Percentiles rank a stretch among this genome's conserved stretches.
phyloP scores from a whole-genome alignment of 2,797 vertebrate genomes.

The Loris lydekkerianus region DNA sequence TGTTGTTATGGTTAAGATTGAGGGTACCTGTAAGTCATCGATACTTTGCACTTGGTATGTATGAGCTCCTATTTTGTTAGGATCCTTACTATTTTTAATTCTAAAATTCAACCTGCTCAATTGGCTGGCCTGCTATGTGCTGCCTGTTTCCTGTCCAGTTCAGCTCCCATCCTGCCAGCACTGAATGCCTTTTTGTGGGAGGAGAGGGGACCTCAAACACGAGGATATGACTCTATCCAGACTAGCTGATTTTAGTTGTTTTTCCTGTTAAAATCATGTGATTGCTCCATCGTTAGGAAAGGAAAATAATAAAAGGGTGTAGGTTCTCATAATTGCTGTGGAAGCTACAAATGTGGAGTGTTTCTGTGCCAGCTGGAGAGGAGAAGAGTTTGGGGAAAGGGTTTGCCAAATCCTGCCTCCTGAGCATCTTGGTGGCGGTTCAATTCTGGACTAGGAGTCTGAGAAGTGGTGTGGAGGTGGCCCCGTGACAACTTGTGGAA shows the following conservation, averaged over 20 bases:
- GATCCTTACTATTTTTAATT: background rate
- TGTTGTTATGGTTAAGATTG: no score
- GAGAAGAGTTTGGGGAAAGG: background rate
- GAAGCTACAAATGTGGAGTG: slow-evolving; percentile 23
- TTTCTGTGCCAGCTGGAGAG: slow-evolving; percentile 74
- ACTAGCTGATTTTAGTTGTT: slow-evolving; percentile 62
- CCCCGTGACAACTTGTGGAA: accelerated
- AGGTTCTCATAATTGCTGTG: slow-evolving; percentile 59
- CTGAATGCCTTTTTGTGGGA: background rate
- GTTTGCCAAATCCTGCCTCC: slow-evolving; percentile 54
- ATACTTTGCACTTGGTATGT: background rate
- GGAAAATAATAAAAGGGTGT: slow-evolving; percentile 78
- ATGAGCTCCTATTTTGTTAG: background rate
- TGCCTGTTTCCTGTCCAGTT: background rate
- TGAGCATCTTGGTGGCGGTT: background rate
- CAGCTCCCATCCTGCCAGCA: background rate
- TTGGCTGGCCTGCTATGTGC: background rate
- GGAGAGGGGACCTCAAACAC: background rate
- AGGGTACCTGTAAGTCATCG: background rate
- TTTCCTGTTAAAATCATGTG: slow-evolving; percentile 73
- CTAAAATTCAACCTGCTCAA: background rate
- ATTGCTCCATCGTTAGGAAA: slow-evolving; percentile 64
- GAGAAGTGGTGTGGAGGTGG: background rate
- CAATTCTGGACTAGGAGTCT: background rate
- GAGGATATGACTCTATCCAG: background rate